These are phyloP conservation scores for Conomelus anceps DNA, from an alignment of 2,888 invertebrate species.

Conservation along the genomic window DNA sequence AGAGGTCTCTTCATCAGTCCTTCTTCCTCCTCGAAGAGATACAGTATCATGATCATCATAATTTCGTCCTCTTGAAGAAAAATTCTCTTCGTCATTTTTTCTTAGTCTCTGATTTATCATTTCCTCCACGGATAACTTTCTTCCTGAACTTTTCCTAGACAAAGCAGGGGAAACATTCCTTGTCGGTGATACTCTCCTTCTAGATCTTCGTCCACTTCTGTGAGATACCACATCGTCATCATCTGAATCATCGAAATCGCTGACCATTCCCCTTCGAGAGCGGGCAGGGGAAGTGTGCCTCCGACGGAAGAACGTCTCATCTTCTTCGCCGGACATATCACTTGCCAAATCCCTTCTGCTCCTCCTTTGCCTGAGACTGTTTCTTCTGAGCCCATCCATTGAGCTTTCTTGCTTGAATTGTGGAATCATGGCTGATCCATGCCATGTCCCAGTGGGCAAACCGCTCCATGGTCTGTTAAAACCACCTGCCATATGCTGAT, in stretches of 20 bases:
- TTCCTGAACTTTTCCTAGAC: constrained; percentile 23
- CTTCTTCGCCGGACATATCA: constrained; percentile 20
- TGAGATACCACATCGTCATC: constrained; percentile 22
- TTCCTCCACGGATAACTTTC: constrained; percentile 20
- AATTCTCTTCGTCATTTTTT: constrained; percentile 19
- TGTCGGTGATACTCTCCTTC: constrained; percentile 18
- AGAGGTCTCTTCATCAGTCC: constrained; percentile 24
- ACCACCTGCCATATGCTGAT: constrained; percentile 9
- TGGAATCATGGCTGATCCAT: constrained; percentile 28
- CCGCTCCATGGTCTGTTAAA: constrained; percentile 32
- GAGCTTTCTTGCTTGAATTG: constrained; percentile 33
- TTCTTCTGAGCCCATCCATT: constrained; percentile 28
- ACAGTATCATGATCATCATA: constrained; percentile 18
- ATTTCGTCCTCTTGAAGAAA: constrained; percentile 4
- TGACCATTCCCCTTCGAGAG: constrained; percentile 14
- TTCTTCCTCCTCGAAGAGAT: constrained; percentile 25
- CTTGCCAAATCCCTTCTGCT: constrained; percentile 20
- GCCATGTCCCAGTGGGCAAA: constrained; percentile 40
- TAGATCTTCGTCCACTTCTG: constrained; percentile 16
- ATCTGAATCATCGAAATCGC: constrained; percentile 22
- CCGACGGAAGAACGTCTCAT: constrained; percentile 1
- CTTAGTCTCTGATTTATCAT: constrained; percentile 19
- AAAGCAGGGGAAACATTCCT: constrained; percentile 27
- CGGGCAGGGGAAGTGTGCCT: constrained; percentile 13
- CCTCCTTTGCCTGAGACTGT: constrained; percentile 23